Evolutionary conservation across 2,113 vertebrate species (phyloP).

Genomic region (Podarcis cretensis): DNA sequence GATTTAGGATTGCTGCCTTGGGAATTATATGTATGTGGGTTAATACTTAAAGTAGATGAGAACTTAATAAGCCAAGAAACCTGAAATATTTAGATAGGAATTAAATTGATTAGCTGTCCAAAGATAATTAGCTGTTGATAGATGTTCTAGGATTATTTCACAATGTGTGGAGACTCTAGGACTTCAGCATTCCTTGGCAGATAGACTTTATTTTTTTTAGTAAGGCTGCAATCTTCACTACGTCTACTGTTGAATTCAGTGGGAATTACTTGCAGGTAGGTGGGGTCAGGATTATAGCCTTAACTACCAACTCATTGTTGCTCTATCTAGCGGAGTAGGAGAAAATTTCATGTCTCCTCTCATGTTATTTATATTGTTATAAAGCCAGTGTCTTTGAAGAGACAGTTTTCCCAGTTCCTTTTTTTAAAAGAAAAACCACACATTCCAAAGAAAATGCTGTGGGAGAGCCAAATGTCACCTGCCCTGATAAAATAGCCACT

Average conservation of each 20-base stretch:
- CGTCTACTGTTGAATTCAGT: too few species aligned
- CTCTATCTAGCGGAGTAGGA: slow-evolving; percentile 33
- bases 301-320: slow-evolving; percentile 10
- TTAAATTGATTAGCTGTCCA: slow-evolving; percentile 53
- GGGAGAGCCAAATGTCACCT: neutral
- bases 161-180: slow-evolving; percentile 1
- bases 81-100: slow-evolving; percentile 58
- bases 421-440: neutral
- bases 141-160: slow-evolving; percentile 42
- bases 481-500: neutral
- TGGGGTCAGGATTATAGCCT: neutral
- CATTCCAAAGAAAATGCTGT: neutral
- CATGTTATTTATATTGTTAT: neutral
- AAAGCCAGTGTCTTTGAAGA: neutral
- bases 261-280: too few species aligned
- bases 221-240: too few species aligned
- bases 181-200: slow-evolving; percentile 46
- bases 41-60: slow-evolving; percentile 30
- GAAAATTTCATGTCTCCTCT: slow-evolving; percentile 11
- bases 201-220: neutral
- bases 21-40: slow-evolving; percentile 3
- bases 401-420: neutral
- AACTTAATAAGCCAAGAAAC: slow-evolving; percentile 35
- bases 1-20: neutral
- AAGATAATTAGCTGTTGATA: slow-evolving; percentile 55